Base-by-base conservation (phyloP, 2,888 invertebrate genomes). In the Dioctria rufipes region DNA sequence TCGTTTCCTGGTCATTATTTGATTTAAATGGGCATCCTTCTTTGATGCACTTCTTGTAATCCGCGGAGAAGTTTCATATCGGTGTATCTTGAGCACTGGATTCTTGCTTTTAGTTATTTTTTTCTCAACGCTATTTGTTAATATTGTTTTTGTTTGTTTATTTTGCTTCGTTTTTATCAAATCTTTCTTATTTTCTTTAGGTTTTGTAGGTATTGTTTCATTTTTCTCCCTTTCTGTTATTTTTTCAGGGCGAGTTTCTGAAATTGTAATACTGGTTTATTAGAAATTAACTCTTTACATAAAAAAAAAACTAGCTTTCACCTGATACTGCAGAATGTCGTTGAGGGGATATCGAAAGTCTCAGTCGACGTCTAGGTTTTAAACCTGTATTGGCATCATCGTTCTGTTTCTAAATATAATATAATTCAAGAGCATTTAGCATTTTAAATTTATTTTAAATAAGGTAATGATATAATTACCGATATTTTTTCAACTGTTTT, bases 21-120 rank as follows among this genome's bases (percentile, higher is more conserved):
- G 66, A 42, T 79, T 80, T 3, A 61, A 60, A 6, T 49, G 61
- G 9, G 37, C 65, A 13, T 82, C 69, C 11, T 75, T 71, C 43
- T 80, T 82, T 3, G 58, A 39, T 49, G 51, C 37, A 54, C 80
- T 82, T 67, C 82, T 65, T 3, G 82, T 82, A 25, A 63, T 49
- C n/a, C 61, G 40, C 11, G 40, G 40, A 43, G 61, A 37, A 54
- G 54, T 51, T 54, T 71, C 39, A 6, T 8, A 39, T 25, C 40
- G 9, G 11, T 13, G 75, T n/a, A 69, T n/a, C 49, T 60, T 78
- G n/a, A 63, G 13, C 42, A 61, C 39, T 2, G 78, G 61, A 51
- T 63, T 69, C 69, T 63, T 69, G 39, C 69, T 69, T 4, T 46
- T 66, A 40, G 4, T 49, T 8, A 80, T 54, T n/a, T 51, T 69